Evolutionary conservation across 2,888 invertebrate species (phyloP).

Genomic region (Mythimna vitellina): DNA sequence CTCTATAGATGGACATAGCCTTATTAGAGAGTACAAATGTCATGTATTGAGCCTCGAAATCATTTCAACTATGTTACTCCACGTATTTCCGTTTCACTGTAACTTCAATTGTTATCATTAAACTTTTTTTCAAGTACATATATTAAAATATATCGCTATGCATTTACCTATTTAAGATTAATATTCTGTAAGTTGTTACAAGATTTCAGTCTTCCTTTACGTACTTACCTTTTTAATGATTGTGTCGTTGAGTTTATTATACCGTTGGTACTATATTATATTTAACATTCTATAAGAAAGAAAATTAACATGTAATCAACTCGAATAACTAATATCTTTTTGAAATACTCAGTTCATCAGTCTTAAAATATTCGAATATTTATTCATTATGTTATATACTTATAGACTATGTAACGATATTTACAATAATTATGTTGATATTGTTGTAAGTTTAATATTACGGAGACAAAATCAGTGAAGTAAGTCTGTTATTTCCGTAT

Average conservation of each 20-base stretch:
- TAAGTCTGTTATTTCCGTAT: conserved; percentile 42
- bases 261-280: conserved; percentile 44
- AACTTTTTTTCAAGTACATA: conserved; percentile 31
- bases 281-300: conserved; percentile 29
- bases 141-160: conserved; percentile 53
- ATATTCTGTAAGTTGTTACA: conserved; percentile 66
- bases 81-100: conserved; percentile 7
- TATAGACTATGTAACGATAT: conserved; percentile 65
- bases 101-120: conserved; percentile 26
- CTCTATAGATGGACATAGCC: conserved; percentile 26
- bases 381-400: conserved; percentile 51
- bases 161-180: conserved; percentile 69
- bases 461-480: conserved; percentile 60
- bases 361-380: conserved; percentile 48
- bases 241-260: conserved; percentile 46
- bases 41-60: conserved; percentile 20
- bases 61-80: conserved; percentile 18
- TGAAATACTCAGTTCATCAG: conserved; percentile 60
- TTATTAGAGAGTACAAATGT: conserved; percentile 47
- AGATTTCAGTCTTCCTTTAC: conserved; percentile 72
- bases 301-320: conserved; percentile 48
- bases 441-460: conserved; percentile 66
- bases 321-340: conserved; percentile 44
- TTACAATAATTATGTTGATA: conserved; percentile 49
- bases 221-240: conserved; percentile 32